These are phyloP conservation scores for Phyllopteryx taeniolatus DNA, from an alignment of 2,113 vertebrate species.

Conservation along the genomic window DNA sequence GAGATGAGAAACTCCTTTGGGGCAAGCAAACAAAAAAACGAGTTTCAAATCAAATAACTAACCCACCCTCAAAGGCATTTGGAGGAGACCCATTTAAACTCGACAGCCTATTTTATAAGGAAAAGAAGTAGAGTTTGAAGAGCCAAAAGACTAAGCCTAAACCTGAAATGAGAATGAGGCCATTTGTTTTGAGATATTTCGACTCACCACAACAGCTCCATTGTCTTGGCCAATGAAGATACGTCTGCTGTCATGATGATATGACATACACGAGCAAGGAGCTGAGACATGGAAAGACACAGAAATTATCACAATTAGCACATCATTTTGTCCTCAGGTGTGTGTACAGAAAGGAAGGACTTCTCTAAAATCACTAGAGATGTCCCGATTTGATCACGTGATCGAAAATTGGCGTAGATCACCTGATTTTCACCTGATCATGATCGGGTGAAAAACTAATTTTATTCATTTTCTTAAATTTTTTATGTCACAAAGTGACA, in stretches of 20 bases:
- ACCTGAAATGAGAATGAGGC: neutral
- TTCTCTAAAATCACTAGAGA: neutral
- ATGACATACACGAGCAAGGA: constrained; percentile 89
- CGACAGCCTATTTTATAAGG: neutral
- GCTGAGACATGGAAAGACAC: constrained; percentile 67
- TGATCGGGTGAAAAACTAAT: too few species aligned
- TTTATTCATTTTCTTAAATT: too few species aligned
- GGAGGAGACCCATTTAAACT: constrained; percentile 9
- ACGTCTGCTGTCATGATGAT: constrained; percentile 92
- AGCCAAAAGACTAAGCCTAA: neutral
- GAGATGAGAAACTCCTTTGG: constrained; percentile 92
- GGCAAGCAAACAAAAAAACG: constrained; percentile 26
- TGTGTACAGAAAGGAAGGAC: neutral
- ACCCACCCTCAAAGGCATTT: neutral
- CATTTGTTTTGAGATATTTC: neutral
- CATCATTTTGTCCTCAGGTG: neutral
- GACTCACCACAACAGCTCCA: constrained; percentile 89
- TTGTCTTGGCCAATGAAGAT: constrained; percentile 98
- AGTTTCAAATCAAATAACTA: constrained; percentile 19
- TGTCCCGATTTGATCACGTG: too few species aligned
- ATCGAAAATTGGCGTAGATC: too few species aligned
- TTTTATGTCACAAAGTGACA: too few species aligned
- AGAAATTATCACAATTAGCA: neutral
- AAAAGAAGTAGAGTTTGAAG: neutral
- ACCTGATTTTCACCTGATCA: too few species aligned